These are phyloP conservation scores for Synanthedon formicaeformis DNA, from an alignment of 2,888 invertebrate species.

Conservation along the genomic window DNA sequence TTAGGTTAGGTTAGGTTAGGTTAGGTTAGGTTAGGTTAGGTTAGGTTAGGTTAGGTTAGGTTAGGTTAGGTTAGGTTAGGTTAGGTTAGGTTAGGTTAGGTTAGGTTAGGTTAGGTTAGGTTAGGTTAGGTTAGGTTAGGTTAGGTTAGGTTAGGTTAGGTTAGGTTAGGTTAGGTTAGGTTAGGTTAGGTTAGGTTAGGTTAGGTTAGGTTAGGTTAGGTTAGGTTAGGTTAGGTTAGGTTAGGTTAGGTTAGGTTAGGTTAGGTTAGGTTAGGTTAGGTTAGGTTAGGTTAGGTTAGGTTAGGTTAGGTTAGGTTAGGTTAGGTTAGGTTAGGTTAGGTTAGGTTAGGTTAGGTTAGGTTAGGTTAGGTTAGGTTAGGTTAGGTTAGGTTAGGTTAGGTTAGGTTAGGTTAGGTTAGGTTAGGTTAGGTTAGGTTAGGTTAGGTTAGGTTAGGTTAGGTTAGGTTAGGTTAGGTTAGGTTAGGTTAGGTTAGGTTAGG, in stretches of 20 bases:
- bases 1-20: conserved; percentile 18
- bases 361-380: conserved; percentile 16
- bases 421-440: conserved; percentile 13
- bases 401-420: conserved; percentile 15
- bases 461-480: conserved; percentile 16
- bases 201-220: conserved; percentile 14
- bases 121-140: conserved; percentile 16
- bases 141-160: conserved; percentile 16
- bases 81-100: conserved; percentile 13
- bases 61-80: conserved; percentile 9
- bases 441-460: conserved; percentile 15
- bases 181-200: conserved; percentile 15
- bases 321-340: conserved; percentile 18
- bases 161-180: conserved; percentile 16
- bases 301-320: conserved; percentile 19
- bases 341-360: conserved; percentile 17
- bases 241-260: conserved; percentile 15
- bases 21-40: conserved; percentile 19
- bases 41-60: conserved; percentile 16
- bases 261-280: conserved; percentile 11
- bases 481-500: conserved; percentile 13
- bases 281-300: conserved; percentile 16
- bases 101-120: conserved; percentile 15
- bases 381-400: conserved; percentile 15
- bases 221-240: conserved; percentile 16